These are phyloP conservation scores for Sciaenops ocellatus DNA, from an alignment of 2,797 vertebrate species.

Conservation along the genomic window DNA sequence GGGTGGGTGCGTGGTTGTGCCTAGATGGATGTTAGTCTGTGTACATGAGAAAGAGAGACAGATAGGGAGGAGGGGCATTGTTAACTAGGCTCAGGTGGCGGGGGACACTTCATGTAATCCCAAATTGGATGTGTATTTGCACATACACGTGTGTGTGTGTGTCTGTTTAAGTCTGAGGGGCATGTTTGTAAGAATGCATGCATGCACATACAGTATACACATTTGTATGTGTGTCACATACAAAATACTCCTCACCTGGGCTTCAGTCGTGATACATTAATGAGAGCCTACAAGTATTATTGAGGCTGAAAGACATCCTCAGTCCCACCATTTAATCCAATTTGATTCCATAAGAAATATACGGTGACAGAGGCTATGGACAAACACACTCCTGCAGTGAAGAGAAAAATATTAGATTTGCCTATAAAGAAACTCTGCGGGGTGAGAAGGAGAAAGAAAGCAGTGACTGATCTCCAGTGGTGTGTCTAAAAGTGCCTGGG, in stretches of 20 bases:
- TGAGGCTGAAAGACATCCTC: conserved; percentile 47
- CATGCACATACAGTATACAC: neutral
- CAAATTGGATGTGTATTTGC: conserved; percentile 15
- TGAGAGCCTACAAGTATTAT: conserved; percentile 36
- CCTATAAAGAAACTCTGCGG: conserved; percentile 48
- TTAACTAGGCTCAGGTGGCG: conserved; percentile 75
- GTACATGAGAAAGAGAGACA: conserved; percentile 44
- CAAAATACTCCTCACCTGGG: conserved; percentile 28
- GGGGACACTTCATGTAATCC: conserved; percentile 57
- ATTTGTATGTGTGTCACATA: conserved; percentile 6
- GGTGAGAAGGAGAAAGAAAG: conserved; percentile 55
- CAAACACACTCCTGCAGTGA: conserved; percentile 37
- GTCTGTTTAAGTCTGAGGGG: neutral
- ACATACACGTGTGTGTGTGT: neutral
- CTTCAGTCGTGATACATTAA: conserved; percentile 22
- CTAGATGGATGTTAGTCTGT: conserved; percentile 55
- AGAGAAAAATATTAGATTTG: conserved; percentile 64
- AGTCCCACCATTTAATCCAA: conserved; percentile 51
- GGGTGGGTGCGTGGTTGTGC: conserved; percentile 23
- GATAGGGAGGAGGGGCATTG: conserved; percentile 52
- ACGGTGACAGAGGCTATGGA: conserved; percentile 43
- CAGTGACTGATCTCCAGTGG: conserved; percentile 68
- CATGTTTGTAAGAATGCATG: conserved; percentile 12
- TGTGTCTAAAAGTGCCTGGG: conserved; percentile 69
- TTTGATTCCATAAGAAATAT: conserved; percentile 55